Evolutionary conservation across 2,888 invertebrate genomes (phyloP).

Genomic region (Rutpela maculata): DNA sequence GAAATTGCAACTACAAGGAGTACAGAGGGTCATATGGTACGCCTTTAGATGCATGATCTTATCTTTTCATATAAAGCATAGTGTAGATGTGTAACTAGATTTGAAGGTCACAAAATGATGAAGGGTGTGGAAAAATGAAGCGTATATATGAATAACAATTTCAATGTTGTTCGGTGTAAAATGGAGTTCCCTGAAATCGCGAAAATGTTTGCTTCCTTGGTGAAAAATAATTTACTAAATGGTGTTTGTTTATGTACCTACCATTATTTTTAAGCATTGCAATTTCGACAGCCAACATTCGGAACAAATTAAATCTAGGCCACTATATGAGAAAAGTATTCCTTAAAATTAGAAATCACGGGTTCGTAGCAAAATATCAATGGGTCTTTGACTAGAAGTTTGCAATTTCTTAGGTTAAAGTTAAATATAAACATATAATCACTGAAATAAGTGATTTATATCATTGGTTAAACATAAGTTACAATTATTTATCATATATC

Average conservation of each 20-base stretch:
- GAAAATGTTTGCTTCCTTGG: too few relatives aligned
- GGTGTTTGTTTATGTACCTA: too few relatives aligned
- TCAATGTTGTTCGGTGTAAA: too few relatives aligned
- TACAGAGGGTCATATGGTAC: too few relatives aligned
- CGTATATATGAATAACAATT: too few relatives aligned
- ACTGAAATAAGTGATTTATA: background rate
- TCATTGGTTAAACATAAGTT: background rate
- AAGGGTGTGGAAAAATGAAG: too few relatives aligned
- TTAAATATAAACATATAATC: background rate
- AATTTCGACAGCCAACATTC: background rate
- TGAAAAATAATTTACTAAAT: too few relatives aligned
- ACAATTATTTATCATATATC: background rate
- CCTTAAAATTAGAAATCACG: conserved; percentile 4
- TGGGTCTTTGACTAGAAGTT: conserved; percentile 1
- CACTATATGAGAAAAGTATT: background rate
- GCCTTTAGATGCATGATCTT: too few relatives aligned
- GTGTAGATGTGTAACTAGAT: too few relatives aligned
- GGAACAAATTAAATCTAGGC: background rate
- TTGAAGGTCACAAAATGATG: too few relatives aligned
- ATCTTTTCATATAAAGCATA: too few relatives aligned
- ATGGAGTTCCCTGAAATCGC: too few relatives aligned
- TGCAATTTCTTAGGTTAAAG: background rate
- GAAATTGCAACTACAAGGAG: background rate
- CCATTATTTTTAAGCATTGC: background rate
- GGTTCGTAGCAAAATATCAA: background rate